These are phyloP conservation scores for Chelonus insularis DNA, from an alignment of 1,140 invertebrate species.

Conservation along the genomic window DNA sequence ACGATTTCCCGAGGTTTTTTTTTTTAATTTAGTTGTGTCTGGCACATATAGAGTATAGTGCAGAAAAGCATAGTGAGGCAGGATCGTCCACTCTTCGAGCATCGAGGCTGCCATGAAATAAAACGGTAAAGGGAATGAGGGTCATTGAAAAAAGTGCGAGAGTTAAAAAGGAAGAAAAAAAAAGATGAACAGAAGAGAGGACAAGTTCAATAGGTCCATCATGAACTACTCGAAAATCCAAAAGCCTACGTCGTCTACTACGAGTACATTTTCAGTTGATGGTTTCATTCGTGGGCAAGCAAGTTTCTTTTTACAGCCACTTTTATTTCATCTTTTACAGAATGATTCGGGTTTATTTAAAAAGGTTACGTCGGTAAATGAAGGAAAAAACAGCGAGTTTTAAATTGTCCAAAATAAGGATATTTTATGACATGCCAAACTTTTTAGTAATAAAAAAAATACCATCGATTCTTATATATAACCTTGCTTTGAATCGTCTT, in stretches of 20 bases:
- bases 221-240: constrained; percentile 19
- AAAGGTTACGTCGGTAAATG: too few relatives aligned
- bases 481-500: neutral
- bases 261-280: constrained; percentile 22
- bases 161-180: constrained; percentile 6
- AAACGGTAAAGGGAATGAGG: constrained; percentile 4
- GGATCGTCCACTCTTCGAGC: constrained; percentile 2
- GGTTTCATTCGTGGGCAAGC: constrained; percentile 7
- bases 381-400: too few relatives aligned
- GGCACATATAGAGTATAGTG: constrained; percentile 4
- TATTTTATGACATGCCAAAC: too few relatives aligned
- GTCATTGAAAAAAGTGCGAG: constrained; percentile 9
- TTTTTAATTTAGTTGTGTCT: constrained; percentile 10
- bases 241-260: constrained; percentile 18
- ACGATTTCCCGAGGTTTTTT: constrained; percentile 9
- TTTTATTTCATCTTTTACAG: neutral
- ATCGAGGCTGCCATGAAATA: constrained; percentile 11
- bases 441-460: neutral
- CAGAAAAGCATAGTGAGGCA: neutral
- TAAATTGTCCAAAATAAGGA: neutral
- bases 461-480: neutral
- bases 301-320: constrained; percentile 3
- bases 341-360: neutral
- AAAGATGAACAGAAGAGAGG: constrained; percentile 1
- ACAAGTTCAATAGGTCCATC: constrained; percentile 21